Conservation (phyloP, 2,113 vertebrate genomes). For the human region GRCh38 chr9:126145001-126145500, state of each 20-base stretch:
- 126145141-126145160: neutral
- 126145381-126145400: neutral
- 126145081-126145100: neutral
- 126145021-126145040: neutral
- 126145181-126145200: neutral
- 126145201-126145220: neutral
- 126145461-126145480: too few relatives aligned
- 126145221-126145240: neutral
- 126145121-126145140: too few relatives aligned
- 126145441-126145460: neutral
- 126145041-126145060: neutral
- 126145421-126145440: neutral
- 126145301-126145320: neutral
- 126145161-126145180: neutral
- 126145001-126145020: neutral
- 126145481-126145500: neutral
- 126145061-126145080: neutral
- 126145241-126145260: neutral
- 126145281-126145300: fast-evolving
- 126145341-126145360: neutral
- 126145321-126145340: too few relatives aligned
- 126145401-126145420: neutral
- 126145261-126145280: neutral
- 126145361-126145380: neutral
- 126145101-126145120: neutral